Evolutionary conservation across 2,888 invertebrate species (phyloP).

Genomic region (Melangyna quadrimaculata): DNA sequence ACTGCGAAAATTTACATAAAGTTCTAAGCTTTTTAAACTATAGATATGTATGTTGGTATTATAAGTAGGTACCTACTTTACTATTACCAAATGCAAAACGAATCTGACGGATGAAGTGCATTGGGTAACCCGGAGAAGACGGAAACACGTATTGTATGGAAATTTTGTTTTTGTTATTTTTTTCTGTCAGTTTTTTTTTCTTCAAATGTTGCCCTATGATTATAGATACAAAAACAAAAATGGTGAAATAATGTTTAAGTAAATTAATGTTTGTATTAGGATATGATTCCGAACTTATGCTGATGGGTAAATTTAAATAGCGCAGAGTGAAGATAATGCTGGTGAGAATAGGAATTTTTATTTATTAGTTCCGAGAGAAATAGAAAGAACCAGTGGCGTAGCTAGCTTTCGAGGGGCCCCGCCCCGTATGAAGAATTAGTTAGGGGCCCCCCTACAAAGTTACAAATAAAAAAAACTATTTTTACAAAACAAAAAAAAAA

Average conservation of each 20-base stretch:
- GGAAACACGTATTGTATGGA: conserved; percentile 70
- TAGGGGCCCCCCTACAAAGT: too few species aligned
- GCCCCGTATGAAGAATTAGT: too few species aligned
- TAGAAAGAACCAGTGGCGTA: too few species aligned
- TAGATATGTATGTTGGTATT: neutral
- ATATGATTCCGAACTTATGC: conserved; percentile 43
- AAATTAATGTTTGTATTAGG: conserved; percentile 62
- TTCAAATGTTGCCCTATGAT: conserved; percentile 35
- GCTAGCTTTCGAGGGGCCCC: too few species aligned
- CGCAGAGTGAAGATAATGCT: conserved; percentile 24
- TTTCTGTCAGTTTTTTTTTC: neutral
- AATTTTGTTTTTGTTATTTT: conserved; percentile 42
- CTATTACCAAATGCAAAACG: conserved; percentile 61
- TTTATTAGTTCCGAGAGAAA: conserved; percentile 15
- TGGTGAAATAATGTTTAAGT: conserved; percentile 58
- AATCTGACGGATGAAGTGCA: conserved; percentile 70
- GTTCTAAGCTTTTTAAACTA: conserved; percentile 48
- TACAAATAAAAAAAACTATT: too few species aligned
- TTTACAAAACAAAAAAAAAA: too few species aligned
- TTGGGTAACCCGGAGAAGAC: conserved; percentile 69
- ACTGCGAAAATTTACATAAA: conserved; percentile 54
- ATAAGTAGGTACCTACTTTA: neutral
- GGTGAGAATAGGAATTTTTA: neutral
- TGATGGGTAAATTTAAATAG: conserved; percentile 45
- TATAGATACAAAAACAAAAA: conserved; percentile 42